These are phyloP conservation scores for Agrochola litura DNA, from an alignment of 2,888 invertebrate species.

Conservation along the genomic window DNA sequence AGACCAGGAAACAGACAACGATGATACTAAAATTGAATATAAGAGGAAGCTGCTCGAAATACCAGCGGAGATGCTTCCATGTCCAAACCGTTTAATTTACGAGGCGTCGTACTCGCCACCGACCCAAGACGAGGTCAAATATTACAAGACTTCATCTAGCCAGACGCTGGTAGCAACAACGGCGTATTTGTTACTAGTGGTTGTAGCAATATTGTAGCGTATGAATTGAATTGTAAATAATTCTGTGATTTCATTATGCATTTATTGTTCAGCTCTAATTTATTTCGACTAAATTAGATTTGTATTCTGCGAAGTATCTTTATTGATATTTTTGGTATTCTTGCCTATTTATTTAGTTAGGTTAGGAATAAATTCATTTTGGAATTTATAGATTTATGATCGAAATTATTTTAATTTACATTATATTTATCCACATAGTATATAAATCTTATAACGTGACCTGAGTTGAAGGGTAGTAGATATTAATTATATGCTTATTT, in stretches of 20 bases:
- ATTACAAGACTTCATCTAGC: constrained; percentile 83
- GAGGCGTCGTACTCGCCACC: constrained; percentile 85
- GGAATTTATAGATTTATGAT: neutral
- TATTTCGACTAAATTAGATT: constrained; percentile 10
- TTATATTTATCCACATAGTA: neutral
- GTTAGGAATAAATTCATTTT: constrained; percentile 4
- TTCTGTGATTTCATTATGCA: constrained; percentile 60
- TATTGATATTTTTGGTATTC: constrained; percentile 16
- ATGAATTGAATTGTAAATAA: constrained; percentile 67
- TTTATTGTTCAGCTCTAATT: constrained; percentile 41
- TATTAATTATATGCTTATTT: constrained; percentile 27
- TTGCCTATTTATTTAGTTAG: constrained; percentile 13
- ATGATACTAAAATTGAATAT: constrained; percentile 81
- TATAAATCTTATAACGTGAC: constrained; percentile 3
- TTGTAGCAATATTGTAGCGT: constrained; percentile 75
- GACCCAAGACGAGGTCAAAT: constrained; percentile 87
- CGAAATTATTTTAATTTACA: neutral
- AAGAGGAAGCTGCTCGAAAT: constrained; percentile 83
- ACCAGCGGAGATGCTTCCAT: constrained; percentile 82
- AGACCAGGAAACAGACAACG: constrained; percentile 81
- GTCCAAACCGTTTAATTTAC: constrained; percentile 81
- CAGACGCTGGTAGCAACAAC: constrained; percentile 60
- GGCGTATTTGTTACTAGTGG: constrained; percentile 66
- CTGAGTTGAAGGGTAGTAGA: constrained; percentile 23
- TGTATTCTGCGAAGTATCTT: constrained; percentile 7